Base-by-base conservation (phyloP, 2,888 invertebrate genomes). In the Plemyria rubiginata region DNA sequence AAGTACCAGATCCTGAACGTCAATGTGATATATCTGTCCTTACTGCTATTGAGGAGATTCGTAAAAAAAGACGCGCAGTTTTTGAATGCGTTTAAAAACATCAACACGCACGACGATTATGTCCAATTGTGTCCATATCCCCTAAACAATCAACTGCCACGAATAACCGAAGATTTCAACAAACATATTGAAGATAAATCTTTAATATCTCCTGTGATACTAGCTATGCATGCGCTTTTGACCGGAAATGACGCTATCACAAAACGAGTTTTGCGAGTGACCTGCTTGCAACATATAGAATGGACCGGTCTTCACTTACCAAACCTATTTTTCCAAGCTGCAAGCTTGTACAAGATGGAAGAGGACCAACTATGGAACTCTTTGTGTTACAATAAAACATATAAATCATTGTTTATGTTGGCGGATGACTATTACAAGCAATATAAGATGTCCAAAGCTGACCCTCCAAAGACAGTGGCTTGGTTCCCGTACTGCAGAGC, bases 261-360 rank as follows among this genome's bases (percentile, higher is more conserved):
- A 7, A 70, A 67, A 48, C 62, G 45, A 15, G 53, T 45, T n/a
- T 29, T 70, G 13, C 38, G 48, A 53, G 60, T n/a, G 41, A 67
- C 66, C 0, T 66, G 67, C 46, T 9, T 70, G 0, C 67, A 66
- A 22, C 51, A 64, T 29, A 59, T 66, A 16, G 60, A 70, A 51
- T 70, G 70, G 70, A 60, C 57, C 6, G 67, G 67, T 3, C 43
- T 70, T 12, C 67, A 70, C 6, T n/a, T 70, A 28, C 67, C 67
- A 0, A 13, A 32, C 32, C 48, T 70, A 46, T 70, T 66, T 36
- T 66, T 67, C 40, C 62, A 59, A 60, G 70, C 67, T 9, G 62
- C 48, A 4, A 13, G 54, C 0, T 48, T 67, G 8, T 70, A 67
- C 40, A 12, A n/a, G 11, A 52, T 67, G 8, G 64, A 66, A 38